Percentiles rank a stretch among this genome's conserved stretches.
Conservation (phyloP, 2,888 invertebrate species). For the Platynereis dumerilii region DNA sequence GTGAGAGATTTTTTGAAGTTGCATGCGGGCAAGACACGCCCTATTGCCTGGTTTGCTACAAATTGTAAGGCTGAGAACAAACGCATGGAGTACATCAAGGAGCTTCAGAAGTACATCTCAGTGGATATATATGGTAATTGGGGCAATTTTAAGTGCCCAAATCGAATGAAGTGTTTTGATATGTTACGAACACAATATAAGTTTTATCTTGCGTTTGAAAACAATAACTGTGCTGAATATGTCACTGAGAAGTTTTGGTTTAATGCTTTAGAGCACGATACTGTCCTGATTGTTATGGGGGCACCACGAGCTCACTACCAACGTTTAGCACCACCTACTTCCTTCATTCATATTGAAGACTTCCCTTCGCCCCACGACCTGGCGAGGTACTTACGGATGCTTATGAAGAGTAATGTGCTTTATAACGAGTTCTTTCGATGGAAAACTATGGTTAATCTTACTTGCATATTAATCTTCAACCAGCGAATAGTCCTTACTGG, state of each 20-base stretch:
- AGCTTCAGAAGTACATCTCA: constrained; percentile 83
- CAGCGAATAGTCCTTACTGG: constrained; percentile 79
- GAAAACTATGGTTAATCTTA: constrained; percentile 86
- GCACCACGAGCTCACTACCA: constrained; percentile 18
- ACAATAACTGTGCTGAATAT: constrained; percentile 22
- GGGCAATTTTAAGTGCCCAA: constrained; percentile 17
- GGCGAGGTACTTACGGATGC: constrained; percentile 82
- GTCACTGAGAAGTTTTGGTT: constrained; percentile 26
- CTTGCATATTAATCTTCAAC: constrained; percentile 19
- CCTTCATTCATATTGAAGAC: constrained; percentile 95
- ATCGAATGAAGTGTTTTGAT: constrained; percentile 13
- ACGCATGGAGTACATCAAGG: constrained; percentile 82
- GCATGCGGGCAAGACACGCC: constrained; percentile 79
- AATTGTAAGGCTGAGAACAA: constrained; percentile 94
- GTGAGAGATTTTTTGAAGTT: background rate
- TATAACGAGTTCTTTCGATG: constrained; percentile 95
- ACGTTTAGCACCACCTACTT: constrained; percentile 56
- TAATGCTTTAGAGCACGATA: constrained; percentile 23
- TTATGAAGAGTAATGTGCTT: constrained; percentile 85
- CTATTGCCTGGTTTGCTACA: constrained; percentile 96
- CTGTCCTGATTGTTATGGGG: constrained; percentile 22
- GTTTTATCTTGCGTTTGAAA: constrained; percentile 24
- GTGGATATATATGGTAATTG: constrained; percentile 25
- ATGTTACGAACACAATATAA: constrained; percentile 20
- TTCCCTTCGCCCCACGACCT: constrained; percentile 86